phyloP scores from a whole-genome alignment of 2,888 invertebrate species.

The Xanthia icteritia region DNA sequence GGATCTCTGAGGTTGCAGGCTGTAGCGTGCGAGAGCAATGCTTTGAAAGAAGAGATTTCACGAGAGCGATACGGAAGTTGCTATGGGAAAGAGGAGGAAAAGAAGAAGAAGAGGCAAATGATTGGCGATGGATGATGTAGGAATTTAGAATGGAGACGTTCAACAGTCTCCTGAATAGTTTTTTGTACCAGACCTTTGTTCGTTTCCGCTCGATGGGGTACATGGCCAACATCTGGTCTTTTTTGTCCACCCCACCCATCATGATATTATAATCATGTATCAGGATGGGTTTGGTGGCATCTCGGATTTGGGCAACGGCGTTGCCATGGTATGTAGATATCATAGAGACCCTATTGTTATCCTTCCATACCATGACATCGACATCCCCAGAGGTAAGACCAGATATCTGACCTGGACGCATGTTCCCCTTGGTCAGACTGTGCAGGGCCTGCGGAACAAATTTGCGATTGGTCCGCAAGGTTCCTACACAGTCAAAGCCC shows the following conservation, averaged over 20 bases:
- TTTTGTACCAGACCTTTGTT: background rate
- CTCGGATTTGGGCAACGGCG: background rate
- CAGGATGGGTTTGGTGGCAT: background rate
- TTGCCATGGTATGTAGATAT: constrained; percentile 15
- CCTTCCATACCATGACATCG: constrained; percentile 7
- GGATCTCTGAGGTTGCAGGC: background rate
- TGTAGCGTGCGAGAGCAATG: background rate
- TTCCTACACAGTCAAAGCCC: background rate
- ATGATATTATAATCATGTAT: background rate
- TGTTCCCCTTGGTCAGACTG: background rate
- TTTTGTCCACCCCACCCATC: background rate
- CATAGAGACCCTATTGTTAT: background rate
- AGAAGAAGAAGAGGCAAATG: too few relatives aligned
- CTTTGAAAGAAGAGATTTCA: background rate
- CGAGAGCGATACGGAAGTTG: background rate
- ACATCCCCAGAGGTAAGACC: background rate
- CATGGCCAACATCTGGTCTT: background rate
- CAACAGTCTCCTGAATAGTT: background rate
- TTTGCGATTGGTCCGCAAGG: background rate
- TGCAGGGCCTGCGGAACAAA: background rate
- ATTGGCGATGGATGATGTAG: background rate
- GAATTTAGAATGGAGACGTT: background rate
- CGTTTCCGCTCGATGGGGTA: background rate
- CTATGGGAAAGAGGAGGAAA: background rate
- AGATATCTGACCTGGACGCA: background rate